Conservation (phyloP, 92 coral and sea anemone genomes). For the Epizoanthus stellaris region DNA sequence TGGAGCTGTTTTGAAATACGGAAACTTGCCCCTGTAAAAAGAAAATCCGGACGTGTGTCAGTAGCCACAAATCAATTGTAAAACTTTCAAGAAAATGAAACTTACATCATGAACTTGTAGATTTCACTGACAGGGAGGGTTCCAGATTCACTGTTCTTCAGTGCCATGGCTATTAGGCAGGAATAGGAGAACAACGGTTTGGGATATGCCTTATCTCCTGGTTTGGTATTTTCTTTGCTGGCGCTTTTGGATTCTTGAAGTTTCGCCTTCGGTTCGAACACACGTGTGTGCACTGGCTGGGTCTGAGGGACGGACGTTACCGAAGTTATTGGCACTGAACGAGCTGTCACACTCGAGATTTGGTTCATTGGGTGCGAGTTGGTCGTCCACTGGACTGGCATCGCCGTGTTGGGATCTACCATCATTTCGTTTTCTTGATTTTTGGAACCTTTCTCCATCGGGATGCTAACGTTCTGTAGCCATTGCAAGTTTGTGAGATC, state of each 20-base stretch:
- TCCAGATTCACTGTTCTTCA: conserved; percentile 95
- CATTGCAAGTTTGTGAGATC: conserved; percentile 98
- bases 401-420: conserved; percentile 99
- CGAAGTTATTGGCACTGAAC: conserved; percentile 56
- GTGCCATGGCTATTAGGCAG: conserved; percentile 98
- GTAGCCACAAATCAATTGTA: conserved; percentile 17
- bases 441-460: conserved; percentile 86
- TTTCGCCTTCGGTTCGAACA: conserved; percentile 75
- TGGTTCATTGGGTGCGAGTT: conserved; percentile 65
- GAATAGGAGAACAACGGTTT: conserved; percentile 98
- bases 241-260: conserved; percentile 72
- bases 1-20: conserved; percentile 99
- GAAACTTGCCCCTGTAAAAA: conserved; percentile 93
- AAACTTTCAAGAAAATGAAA: conserved; percentile 49
- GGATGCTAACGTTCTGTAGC: conserved; percentile 98
- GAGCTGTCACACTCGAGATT: conserved; percentile 70
- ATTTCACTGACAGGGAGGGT: conserved; percentile 99
- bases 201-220: conserved; percentile 91
- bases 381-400: conserved; percentile 96
- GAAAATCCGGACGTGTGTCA: conserved; percentile 44
- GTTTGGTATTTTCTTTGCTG: conserved; percentile 83
- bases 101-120: conserved; percentile 99
- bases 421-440: conserved; percentile 81
- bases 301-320: conserved; percentile 78
- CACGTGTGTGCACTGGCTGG: conserved; percentile 82